Evolutionary conservation across 2,797 vertebrate genomes (phyloP).

Genomic region (Halcyon smyrnensis): DNA sequence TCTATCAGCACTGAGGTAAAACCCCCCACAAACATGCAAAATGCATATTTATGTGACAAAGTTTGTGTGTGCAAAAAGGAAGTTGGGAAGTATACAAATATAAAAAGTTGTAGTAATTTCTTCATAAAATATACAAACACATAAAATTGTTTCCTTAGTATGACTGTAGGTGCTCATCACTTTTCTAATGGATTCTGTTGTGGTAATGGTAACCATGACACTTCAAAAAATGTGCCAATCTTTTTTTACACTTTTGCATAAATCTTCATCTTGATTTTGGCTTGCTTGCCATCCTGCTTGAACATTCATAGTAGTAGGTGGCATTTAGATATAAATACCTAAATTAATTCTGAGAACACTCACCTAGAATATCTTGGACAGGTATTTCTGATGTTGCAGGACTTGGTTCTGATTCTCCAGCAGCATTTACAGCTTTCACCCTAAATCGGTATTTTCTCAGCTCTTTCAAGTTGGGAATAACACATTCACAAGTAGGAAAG

Average conservation of each 20-base stretch:
- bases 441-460: constrained; percentile 94
- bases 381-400: constrained; percentile 89
- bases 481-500: constrained; percentile 89
- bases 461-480: constrained; percentile 90
- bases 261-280: not conserved
- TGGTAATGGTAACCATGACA: not conserved
- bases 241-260: not conserved
- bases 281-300: not conserved
- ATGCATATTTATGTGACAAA: not conserved
- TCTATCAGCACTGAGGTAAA: not conserved
- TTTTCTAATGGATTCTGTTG: not conserved
- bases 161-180: not conserved
- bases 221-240: not conserved
- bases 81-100: not conserved
- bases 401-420: constrained; percentile 96
- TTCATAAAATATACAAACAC: not conserved
- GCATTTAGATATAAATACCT: not conserved
- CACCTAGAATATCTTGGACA: constrained; percentile 91
- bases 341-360: constrained; percentile 11
- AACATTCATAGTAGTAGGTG: not conserved
- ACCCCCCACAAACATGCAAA: not conserved
- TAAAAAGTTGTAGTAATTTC: not conserved
- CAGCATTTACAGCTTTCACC: constrained; percentile 95
- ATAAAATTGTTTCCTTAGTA: not conserved
- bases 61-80: not conserved